Evolutionary conservation across 2,888 invertebrate genomes (phyloP), one percentile per base, ranked within the genome.

Genomic region (Pammene fasciana): DNA sequence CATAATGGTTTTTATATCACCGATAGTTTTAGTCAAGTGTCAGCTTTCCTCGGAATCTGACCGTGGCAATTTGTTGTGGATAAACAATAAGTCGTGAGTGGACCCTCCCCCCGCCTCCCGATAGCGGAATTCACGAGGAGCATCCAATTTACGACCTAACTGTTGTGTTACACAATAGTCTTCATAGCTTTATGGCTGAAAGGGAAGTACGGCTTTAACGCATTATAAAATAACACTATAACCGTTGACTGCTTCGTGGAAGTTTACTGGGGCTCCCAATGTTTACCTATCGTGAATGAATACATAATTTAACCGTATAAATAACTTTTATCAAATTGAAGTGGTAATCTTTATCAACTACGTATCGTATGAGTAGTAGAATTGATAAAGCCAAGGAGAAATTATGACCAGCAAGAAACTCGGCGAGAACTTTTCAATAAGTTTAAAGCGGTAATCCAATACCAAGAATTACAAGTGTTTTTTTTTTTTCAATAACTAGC

Each of bases 81-180:
- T 89, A 89, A 90, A 90, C 89, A 90, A 87, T 87, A 81, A 82
- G 79, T 90, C 92, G 92, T 92, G 92, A 90, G 82, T 74, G 77
- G 78, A 75, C 81, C 84, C 88, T 84, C 90, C 91, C 86, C 78
- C 79, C 82, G 81, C 81, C 83, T 80, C 78, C 78, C 78, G 79
- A 86, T 88, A 88, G 86, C 87, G 85, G 86, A 82, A 85, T 82
- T 82, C 80, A 78, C 80, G 81, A 84, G 80, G 83, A 84, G 80
- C 82, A 78, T 79, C 82, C 82, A 85, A 88, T 89, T 89, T 89
- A 88, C 85, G 85, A 85, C 83, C 81, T 83, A 86, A 87, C 89
- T 86, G 88, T 88, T 83, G 82, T 85, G 80, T 85, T 79, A 79
- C 78, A 78, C 73, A 74, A 73, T 75, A 67, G 70, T 70, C 70